Base-by-base conservation (phyloP, 2,113 vertebrate genomes). In the Myiopsitta monachus region DNA sequence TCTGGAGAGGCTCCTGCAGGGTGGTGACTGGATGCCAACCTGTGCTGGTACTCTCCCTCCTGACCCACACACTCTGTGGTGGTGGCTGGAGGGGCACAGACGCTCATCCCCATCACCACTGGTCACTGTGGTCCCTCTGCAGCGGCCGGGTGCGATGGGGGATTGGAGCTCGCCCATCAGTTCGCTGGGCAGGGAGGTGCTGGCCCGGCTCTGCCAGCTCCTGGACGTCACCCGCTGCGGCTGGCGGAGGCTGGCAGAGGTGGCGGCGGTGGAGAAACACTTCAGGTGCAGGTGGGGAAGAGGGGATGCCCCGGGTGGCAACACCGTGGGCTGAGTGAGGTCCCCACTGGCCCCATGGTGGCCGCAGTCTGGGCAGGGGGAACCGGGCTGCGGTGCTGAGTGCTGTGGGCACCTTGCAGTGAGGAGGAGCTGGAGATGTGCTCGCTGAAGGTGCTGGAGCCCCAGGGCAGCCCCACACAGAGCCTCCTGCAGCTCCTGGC, bases 391-490 rank as follows among this genome's bases (percentile, higher is more conserved):
- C 0, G 11, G 36, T 0, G 4, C 76, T 87, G 76, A 94, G 18
- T 2, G 21, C 68, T 30, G 46, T 2, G 51, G 75, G 47, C 1
- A 1, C 36, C 59, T 83, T 44, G 41, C 95, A 99, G 98, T 38
- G 97, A 97, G 14, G 98, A 93, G 78, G 98, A 98, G 97, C 90
- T 99, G 97, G 98, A 98, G 94, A 97, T 95, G 94, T 99, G 98
- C 95, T 99, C 98, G 0, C 98, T 99, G 62, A 98, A 98, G 97
- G 98, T 98, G 87, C 94, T 99, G 93, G 98, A 66, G 30, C 87
- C 98, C 26, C 73, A 75, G 1, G 98, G 98, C 57, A 99, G 98
- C 92, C 98, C 98, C 9, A 97, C 98, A 0, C 98, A 98, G 46
- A 90, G 95, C 63, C 96, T 99, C 38, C 97, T 99, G 70, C 97